Evolutionary conservation across 2,113 vertebrate species (phyloP).

Genomic region (Mandrillus leucophaeus): DNA sequence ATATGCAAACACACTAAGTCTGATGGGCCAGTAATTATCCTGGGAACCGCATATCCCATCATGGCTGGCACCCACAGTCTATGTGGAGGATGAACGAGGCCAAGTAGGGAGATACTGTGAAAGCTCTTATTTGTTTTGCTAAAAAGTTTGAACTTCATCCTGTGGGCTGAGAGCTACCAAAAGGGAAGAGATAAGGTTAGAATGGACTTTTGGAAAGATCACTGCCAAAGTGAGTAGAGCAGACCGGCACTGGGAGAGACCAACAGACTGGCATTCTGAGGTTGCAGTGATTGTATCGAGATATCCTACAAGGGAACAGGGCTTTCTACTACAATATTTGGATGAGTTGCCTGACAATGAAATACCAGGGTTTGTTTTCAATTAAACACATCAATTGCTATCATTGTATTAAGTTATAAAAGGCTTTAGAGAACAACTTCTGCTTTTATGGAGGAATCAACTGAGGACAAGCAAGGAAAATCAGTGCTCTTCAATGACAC

Average conservation of each 20-base stretch:
- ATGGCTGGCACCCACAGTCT: not conserved
- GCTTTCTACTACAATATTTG: not conserved
- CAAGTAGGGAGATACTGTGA: not conserved
- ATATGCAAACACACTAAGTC: not conserved
- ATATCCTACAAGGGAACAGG: not conserved
- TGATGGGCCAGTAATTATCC: not conserved
- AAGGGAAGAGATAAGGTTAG: not conserved
- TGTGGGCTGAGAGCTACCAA: not conserved
- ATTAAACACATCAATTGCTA: not conserved
- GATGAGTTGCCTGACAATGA: not conserved
- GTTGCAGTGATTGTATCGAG: not conserved
- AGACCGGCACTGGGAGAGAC: not conserved
- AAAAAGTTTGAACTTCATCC: not conserved
- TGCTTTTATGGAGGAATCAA: not conserved
- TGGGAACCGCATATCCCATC: not conserved
- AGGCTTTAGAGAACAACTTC: not conserved
- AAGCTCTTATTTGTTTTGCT: not conserved
- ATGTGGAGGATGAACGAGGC: not conserved
- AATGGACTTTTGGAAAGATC: not conserved
- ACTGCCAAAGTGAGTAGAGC: not conserved
- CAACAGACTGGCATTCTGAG: not conserved
- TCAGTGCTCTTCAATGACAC: not conserved
- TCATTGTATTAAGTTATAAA: not conserved
- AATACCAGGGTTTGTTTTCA: not conserved
- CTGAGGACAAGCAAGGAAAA: not conserved